Evolutionary conservation across 2,113 vertebrate genomes (phyloP).

Genomic region (Sinocyclocheilus grahami): DNA sequence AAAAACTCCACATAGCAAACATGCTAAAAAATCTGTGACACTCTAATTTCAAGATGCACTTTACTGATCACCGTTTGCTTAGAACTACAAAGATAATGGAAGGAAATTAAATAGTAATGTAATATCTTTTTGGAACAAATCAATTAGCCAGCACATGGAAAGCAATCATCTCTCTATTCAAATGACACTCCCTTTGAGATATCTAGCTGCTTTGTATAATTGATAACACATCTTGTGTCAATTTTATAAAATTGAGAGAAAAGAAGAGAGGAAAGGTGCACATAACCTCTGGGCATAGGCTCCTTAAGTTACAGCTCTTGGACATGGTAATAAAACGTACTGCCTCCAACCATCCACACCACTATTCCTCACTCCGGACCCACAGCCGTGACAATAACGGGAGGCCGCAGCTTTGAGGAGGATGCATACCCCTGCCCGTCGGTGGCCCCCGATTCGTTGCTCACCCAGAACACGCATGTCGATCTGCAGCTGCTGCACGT

Average conservation of each 20-base stretch:
- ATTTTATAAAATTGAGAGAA: neutral
- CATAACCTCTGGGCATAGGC: constrained; percentile 41
- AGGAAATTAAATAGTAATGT: no score
- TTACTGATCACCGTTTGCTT: no score
- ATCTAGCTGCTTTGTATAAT: no score
- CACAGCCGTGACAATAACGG: constrained; percentile 60
- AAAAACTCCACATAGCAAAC: no score
- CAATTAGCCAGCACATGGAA: no score
- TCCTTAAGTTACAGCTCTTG: constrained; percentile 45
- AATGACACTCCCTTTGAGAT: no score
- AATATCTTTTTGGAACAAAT: no score
- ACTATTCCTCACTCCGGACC: constrained; percentile 8
- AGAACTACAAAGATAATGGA: no score
- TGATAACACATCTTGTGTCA: neutral
- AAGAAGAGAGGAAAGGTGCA: neutral
- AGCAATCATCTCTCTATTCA: no score
- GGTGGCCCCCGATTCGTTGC: constrained; percentile 58
- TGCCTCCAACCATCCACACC: neutral
- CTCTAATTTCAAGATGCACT: no score
- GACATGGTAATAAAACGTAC: constrained; percentile 44
- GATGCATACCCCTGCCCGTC: constrained; percentile 54
- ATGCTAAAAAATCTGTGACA: no score
- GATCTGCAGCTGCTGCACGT: neutral
- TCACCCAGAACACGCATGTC: constrained; percentile 30
- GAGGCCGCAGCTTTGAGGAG: constrained; percentile 55